Evolutionary conservation across 2,888 invertebrate genomes (phyloP).

Genomic region (Drosophila infuscata): DNA sequence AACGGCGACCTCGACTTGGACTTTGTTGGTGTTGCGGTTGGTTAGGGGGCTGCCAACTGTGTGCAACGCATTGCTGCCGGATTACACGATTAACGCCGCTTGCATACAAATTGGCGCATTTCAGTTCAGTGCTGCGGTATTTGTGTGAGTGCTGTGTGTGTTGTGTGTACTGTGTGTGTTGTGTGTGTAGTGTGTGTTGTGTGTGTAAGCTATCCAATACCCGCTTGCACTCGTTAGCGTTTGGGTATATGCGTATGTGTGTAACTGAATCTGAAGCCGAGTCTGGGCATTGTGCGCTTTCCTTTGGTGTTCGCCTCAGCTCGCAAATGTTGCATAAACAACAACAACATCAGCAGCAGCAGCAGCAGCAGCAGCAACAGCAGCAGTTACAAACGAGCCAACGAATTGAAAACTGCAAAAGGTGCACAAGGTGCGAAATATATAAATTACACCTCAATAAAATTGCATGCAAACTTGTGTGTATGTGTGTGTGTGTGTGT

Average conservation of each 20-base stretch:
- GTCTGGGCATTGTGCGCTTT: conserved; percentile 59
- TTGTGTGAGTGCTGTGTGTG: conserved; percentile 13
- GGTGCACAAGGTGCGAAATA: conserved; percentile 55
- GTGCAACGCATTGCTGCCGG: conserved; percentile 77
- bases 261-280: conserved; percentile 29
- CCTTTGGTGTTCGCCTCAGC: conserved; percentile 30
- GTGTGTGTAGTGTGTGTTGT: conserved; percentile 39
- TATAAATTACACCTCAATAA: conserved; percentile 74
- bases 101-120: conserved; percentile 80
- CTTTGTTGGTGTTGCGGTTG: conserved; percentile 36
- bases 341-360: no score
- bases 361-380: conserved; percentile 23
- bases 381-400: conserved; percentile 40
- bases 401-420: conserved; percentile 57
- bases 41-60: conserved; percentile 37
- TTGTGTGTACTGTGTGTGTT: conserved; percentile 25
- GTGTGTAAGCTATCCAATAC: conserved; percentile 59
- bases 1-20: conserved; percentile 56
- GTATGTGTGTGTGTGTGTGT: neutral
- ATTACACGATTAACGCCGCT: conserved; percentile 78
- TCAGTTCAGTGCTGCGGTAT: conserved; percentile 45
- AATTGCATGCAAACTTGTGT: conserved; percentile 64
- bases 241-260: conserved; percentile 3
- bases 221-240: conserved; percentile 71
- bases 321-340: conserved; percentile 73